Evolutionary conservation across 2,113 vertebrate species (phyloP).

Genomic region (Rutilus rutilus): DNA sequence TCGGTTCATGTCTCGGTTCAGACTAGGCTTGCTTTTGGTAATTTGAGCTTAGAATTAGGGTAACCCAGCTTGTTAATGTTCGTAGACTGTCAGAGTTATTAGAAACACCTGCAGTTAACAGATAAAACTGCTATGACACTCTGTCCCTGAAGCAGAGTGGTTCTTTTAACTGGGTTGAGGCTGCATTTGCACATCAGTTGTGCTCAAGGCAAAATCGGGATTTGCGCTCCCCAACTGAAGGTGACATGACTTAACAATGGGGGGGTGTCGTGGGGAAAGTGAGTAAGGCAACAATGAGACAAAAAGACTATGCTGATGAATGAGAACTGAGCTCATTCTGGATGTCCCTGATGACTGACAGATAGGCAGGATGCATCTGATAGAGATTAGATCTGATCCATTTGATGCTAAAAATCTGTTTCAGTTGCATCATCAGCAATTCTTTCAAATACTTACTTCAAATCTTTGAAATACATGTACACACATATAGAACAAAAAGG

Average conservation of each 20-base stretch:
- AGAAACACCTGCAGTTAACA: not conserved
- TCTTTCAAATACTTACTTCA: not conserved
- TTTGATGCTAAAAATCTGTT: constrained; percentile 9
- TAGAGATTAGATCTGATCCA: constrained; percentile 20
- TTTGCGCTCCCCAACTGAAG: constrained; percentile 23
- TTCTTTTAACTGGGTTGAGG: not conserved
- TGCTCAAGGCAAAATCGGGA: not conserved
- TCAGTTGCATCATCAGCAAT: constrained; percentile 25
- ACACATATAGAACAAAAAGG: constrained; percentile 7
- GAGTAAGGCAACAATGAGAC: constrained; percentile 23
- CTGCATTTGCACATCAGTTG: constrained; percentile 17
- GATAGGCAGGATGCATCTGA: constrained; percentile 24
- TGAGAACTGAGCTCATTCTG: constrained; percentile 3
- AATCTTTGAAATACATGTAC: not conserved
- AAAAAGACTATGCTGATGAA: constrained; percentile 23
- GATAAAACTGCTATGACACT: not conserved
- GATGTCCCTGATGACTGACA: constrained; percentile 32
- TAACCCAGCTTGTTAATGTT: not conserved
- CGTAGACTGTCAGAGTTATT: not conserved
- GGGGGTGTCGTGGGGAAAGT: not conserved
- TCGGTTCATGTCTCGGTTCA: not conserved
- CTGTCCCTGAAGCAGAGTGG: constrained; percentile 14
- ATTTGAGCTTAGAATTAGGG: not conserved
- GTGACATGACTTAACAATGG: constrained; percentile 15
- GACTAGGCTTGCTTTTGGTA: not conserved